A percentile compares a stretch with the other conserved stretches of the same genome.
These are phyloP conservation scores for Campoplex nolae DNA, from an alignment of 2,888 invertebrate genomes.

Conservation along the genomic window DNA sequence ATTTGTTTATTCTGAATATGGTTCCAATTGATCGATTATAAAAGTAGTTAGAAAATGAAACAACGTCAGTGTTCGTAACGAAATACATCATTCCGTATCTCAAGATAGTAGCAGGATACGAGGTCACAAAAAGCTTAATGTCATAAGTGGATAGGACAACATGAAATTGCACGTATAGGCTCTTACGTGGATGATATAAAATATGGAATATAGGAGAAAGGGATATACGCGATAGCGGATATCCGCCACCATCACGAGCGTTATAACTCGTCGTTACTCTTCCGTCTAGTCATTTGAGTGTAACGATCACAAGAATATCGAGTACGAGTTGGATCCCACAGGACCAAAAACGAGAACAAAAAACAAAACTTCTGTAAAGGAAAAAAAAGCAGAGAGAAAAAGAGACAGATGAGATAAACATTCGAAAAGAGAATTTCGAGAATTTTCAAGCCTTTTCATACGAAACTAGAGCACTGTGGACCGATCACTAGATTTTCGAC, in stretches of 20 bases:
- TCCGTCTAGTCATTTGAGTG: slow-evolving; percentile 42
- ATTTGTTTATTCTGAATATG: background rate
- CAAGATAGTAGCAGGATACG: slow-evolving; percentile 21
- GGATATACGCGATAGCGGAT: slow-evolving; percentile 45
- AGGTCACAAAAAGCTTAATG: slow-evolving; percentile 39
- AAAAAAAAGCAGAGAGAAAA: background rate
- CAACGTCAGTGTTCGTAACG: background rate
- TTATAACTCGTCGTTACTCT: slow-evolving; percentile 46
- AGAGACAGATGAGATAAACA: background rate
- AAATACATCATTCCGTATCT: slow-evolving; percentile 9
- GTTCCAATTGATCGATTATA: background rate
- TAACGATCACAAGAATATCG: slow-evolving; percentile 39
- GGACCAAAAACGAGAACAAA: background rate
- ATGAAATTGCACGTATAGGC: slow-evolving; percentile 21
- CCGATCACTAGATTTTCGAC: slow-evolving; percentile 18
- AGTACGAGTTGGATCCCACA: background rate
- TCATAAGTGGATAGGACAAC: slow-evolving; percentile 25
- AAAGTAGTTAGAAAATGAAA: background rate
- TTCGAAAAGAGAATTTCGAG: slow-evolving; percentile 28
- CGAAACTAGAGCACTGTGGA: background rate
- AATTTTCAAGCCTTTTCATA: slow-evolving; percentile 10
- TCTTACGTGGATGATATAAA: slow-evolving; percentile 31
- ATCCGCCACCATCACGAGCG: slow-evolving; percentile 18
- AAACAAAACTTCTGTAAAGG: background rate
- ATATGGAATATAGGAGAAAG: slow-evolving; percentile 14